Percentiles rank a stretch among this genome's conserved stretches.
Evolutionary conservation across 1,140 invertebrate genomes (phyloP).

Genomic region (Ceratitis capitata): DNA sequence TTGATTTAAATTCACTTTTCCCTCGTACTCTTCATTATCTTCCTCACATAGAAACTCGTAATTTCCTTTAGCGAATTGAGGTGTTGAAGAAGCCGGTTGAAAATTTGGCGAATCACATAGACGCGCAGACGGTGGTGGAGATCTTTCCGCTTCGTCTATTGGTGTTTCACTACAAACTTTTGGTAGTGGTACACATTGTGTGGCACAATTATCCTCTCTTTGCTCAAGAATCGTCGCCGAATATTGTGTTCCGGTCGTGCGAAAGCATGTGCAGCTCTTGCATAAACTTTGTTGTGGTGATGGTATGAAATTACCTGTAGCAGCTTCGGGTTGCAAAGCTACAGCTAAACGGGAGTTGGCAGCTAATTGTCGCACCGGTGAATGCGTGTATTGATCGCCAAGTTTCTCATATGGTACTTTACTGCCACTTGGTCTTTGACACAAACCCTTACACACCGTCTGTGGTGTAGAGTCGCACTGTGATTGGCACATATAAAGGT

Average conservation of each 20-base stretch:
- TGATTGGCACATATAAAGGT: neutral
- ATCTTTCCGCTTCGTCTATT: too few relatives aligned
- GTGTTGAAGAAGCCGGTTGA: neutral
- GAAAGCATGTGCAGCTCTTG: neutral
- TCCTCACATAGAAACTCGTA: neutral
- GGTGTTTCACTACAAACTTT: neutral
- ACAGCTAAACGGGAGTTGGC: neutral
- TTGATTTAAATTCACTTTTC: neutral
- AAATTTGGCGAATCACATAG: neutral
- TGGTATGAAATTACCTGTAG: neutral
- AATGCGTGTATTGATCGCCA: conserved; percentile 10
- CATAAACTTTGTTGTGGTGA: neutral
- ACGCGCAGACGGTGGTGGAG: neutral
- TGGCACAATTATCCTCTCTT: neutral
- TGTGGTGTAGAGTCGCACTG: neutral
- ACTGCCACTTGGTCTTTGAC: neutral
- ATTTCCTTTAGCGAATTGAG: neutral
- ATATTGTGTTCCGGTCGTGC: conserved; percentile 10
- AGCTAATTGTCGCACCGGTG: neutral
- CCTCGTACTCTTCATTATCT: neutral
- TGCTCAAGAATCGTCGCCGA: neutral
- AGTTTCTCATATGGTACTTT: neutral
- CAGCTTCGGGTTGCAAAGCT: neutral
- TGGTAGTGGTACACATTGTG: neutral
- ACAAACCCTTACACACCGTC: neutral